Base-by-base conservation (phyloP, 2,888 invertebrate species). In the Lathronympha strigana region DNA sequence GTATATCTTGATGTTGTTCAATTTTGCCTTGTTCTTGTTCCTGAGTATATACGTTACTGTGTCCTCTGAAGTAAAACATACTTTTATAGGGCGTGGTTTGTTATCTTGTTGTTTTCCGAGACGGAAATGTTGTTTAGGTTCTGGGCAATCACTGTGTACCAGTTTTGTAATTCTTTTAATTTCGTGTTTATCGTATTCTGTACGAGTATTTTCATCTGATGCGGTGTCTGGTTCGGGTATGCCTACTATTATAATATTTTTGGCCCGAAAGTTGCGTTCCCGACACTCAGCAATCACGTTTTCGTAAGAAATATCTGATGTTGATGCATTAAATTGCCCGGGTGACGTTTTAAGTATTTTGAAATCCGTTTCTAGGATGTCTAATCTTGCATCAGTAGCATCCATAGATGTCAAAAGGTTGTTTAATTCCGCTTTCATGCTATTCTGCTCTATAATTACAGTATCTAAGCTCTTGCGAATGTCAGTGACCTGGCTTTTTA, bases 1-100 rank as follows among this genome's bases (percentile, higher is more conserved):
- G 45, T 50, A 61, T 21, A 61, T 38, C 15, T 25, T 61, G 15
- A 61, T 38, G 9, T 23, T 53, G n/a, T 53, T 53, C 6, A 53
- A 36, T 2, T 53, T 53, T 15, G 21, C n/a, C 2, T 23, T 19
- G 2, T 9, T 50, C n/a, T 50, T 28, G 50, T 50, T 50, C 3
- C 31, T 6, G 1, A 50, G 50, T 11, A 50, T 9, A 9, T 28
- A 17, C 31, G 11, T 25, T 15, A 50, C 50, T 50, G 19, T 19
- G 1, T 31, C 19, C 2, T 50, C 50, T 50, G 17, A 50, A 8
- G 5, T 6, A 23, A 50, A 50, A 50, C 50, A 31, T 17, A 50
- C 28, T 50, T 50, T 50, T 31, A 50, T 28, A 11, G 28, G 50
- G 11, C 50, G 28, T 2, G 13, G 8, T 58, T 47, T 58, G 33